A percentile compares a stretch with the other conserved stretches of the same genome.
These are phyloP conservation scores for Neoscelio sp. DNA, from an alignment of 2,888 invertebrate genomes.

Conservation along the genomic window DNA sequence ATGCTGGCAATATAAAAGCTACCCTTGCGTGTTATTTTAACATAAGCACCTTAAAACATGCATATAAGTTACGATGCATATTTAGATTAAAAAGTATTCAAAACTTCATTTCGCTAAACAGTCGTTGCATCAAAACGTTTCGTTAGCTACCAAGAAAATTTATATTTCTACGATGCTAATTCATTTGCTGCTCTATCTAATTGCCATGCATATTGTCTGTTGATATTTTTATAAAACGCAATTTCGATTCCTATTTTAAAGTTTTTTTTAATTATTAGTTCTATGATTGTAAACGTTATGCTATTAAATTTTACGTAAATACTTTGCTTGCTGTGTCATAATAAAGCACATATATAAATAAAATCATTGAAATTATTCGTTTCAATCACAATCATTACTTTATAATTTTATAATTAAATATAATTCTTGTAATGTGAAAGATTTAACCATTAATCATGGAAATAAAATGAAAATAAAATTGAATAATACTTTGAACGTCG, in stretches of 20 bases:
- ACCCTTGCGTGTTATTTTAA: constrained; percentile 41
- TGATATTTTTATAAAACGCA: background rate
- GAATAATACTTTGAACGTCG: constrained; percentile 8
- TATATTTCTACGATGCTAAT: constrained; percentile 22
- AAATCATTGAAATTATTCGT: too few species aligned
- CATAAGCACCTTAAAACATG: constrained; percentile 34
- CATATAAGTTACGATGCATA: constrained; percentile 29
- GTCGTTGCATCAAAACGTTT: constrained; percentile 39
- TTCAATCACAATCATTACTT: too few species aligned
- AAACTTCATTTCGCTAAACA: constrained; percentile 31
- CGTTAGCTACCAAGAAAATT: background rate
- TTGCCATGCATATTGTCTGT: constrained; percentile 6
- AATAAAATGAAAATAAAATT: constrained; percentile 5
- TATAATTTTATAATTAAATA: too few species aligned
- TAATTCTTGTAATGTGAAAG: too few species aligned
- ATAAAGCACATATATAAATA: too few species aligned
- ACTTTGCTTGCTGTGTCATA: too few species aligned
- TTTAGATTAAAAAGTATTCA: constrained; percentile 40
- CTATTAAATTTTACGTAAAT: too few species aligned
- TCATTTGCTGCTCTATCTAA: constrained; percentile 39
- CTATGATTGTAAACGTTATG: too few species aligned
- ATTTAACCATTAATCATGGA: too few species aligned
- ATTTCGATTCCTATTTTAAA: too few species aligned
- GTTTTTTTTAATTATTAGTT: too few species aligned
- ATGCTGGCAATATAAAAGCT: constrained; percentile 29